A percentile compares a stretch with the other conserved stretches of the same genome.
Conservation (phyloP, 92 coral and sea anemone species). For the Paragorgia papillata region DNA sequence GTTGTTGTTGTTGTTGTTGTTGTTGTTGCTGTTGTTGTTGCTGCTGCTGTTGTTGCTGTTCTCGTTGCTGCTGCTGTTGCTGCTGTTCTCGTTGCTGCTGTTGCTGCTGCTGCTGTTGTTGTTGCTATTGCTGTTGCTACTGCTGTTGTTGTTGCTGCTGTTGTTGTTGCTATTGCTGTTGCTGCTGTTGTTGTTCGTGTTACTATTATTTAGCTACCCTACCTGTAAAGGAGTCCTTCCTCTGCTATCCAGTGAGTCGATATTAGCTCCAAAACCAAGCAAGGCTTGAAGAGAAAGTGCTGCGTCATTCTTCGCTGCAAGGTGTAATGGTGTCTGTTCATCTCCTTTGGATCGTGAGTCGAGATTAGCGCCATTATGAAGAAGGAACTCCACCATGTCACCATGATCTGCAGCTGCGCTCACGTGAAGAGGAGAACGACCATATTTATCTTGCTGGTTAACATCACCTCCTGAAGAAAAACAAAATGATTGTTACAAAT, state of each 20-base stretch:
- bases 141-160: no score
- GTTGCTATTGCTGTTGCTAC: not conserved
- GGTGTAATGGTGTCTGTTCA: slow-evolving; percentile 86
- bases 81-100: not conserved
- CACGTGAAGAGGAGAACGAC: slow-evolving; percentile 1
- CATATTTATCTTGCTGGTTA: slow-evolving; percentile 83
- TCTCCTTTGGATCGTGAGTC: slow-evolving; percentile 79
- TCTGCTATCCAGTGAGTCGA: slow-evolving; percentile 75
- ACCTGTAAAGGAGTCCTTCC: slow-evolving; percentile 89
- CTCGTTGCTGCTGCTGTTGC: not conserved
- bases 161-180: no score
- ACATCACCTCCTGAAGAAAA: slow-evolving; percentile 73
- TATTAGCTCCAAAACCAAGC: slow-evolving; percentile 34
- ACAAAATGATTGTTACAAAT: not conserved
- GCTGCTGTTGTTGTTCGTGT: no score
- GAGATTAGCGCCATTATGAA: slow-evolving; percentile 83
- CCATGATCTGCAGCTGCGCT: slow-evolving; percentile 89
- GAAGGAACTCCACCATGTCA: slow-evolving; percentile 87
- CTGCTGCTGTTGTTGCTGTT: not conserved
- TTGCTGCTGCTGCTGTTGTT: not conserved
- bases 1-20: not conserved
- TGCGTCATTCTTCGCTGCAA: slow-evolving; percentile 93
- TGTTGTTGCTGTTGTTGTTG: not conserved
- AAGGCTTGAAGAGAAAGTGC: slow-evolving; percentile 8
- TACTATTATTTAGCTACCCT: no score